Conservation (phyloP, 2,113 vertebrate genomes). For the Pterocles burchelli region DNA sequence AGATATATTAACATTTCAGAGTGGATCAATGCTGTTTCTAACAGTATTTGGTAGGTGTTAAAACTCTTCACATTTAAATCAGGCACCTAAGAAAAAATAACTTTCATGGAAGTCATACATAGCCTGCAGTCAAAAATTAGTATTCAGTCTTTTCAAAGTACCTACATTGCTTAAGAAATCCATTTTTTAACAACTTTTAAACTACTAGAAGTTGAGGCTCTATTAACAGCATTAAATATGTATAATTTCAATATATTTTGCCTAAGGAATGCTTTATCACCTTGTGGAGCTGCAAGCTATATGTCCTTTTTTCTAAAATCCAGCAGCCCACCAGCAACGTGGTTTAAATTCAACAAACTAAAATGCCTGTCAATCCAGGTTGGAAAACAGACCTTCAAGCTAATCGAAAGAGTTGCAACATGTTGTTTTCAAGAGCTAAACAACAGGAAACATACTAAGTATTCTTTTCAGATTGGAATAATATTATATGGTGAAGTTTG, state of each 20-base stretch:
- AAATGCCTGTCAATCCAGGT: background rate
- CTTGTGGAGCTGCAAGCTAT: background rate
- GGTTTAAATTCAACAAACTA: background rate
- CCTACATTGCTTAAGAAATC: background rate
- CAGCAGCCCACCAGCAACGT: background rate
- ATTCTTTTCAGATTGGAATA: background rate
- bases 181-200: background rate
- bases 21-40: background rate
- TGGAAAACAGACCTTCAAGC: background rate
- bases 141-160: background rate
- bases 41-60: background rate
- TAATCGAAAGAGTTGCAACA: background rate
- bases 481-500: background rate
- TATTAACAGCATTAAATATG: background rate
- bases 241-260: background rate
- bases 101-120: background rate
- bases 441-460: background rate
- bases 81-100: background rate
- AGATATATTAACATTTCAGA: background rate
- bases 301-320: background rate
- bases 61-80: background rate
- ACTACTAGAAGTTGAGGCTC: background rate
- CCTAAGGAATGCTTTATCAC: background rate
- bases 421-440: background rate
- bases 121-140: background rate